These are phyloP conservation scores for Drosophila cardini DNA, from an alignment of 1,140 invertebrate species.

Conservation along the genomic window DNA sequence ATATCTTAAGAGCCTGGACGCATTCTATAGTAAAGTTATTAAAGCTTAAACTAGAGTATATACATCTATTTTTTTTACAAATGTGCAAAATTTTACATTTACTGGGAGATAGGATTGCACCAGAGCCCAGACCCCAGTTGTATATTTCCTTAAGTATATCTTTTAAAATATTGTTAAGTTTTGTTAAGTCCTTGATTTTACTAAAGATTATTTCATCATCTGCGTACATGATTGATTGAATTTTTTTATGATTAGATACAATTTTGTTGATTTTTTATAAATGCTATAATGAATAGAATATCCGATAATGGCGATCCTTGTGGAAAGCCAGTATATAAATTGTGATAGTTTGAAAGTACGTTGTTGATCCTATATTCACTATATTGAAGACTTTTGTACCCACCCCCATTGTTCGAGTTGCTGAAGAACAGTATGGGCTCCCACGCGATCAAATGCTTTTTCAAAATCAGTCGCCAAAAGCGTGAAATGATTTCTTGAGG, in stretches of 20 bases:
- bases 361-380: background rate
- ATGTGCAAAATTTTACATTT: constrained; percentile 8
- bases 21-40: constrained; percentile 14
- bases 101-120: background rate
- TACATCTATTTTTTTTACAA: constrained; percentile 9
- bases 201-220: too few relatives aligned
- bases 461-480: constrained; percentile 1
- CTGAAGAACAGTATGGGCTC: constrained; percentile 33
- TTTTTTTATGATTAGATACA: too few relatives aligned
- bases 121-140: constrained; percentile 1
- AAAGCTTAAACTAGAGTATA: background rate
- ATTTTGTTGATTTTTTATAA: constrained; percentile 4
- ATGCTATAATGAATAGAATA: constrained; percentile 10
- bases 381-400: background rate
- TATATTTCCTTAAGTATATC: background rate
- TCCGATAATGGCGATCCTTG: constrained; percentile 3
- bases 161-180: too few relatives aligned
- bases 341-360: constrained; percentile 5
- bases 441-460: constrained; percentile 32
- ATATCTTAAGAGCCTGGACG: constrained; percentile 3
- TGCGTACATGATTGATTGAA: too few relatives aligned
- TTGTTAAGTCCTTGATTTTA: background rate
- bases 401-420: constrained; percentile 14
- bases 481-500: background rate
- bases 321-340: background rate